Conservation (phyloP, 2,888 invertebrate genomes). For the Dexiosoma caninum region DNA sequence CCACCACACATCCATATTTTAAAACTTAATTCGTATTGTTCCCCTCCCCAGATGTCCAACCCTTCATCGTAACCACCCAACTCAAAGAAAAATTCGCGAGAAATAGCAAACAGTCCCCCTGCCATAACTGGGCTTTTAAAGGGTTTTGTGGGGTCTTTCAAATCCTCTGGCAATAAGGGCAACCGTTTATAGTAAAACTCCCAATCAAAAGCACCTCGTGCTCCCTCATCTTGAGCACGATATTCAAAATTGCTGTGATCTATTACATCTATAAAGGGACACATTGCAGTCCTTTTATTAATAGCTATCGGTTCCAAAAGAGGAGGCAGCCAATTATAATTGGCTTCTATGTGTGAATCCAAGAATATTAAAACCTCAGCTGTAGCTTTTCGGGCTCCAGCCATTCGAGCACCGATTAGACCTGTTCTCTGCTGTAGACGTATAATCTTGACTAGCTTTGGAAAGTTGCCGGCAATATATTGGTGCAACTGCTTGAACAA, state of each 20-base stretch:
- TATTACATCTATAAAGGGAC: constrained; percentile 98
- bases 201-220: constrained; percentile 97
- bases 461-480: constrained; percentile 84
- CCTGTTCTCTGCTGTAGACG: constrained; percentile 87
- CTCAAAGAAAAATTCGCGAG: constrained; percentile 95
- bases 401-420: constrained; percentile 90
- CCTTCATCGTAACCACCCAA: constrained; percentile 96
- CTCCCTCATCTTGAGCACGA: constrained; percentile 95
- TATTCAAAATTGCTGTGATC: constrained; percentile 94
- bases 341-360: constrained; percentile 94
- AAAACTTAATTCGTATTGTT: constrained; percentile 98
- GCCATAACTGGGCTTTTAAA: constrained; percentile 96
- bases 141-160: constrained; percentile 73
- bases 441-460: constrained; percentile 85
- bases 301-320: constrained; percentile 92
- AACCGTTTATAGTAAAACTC: constrained; percentile 97
- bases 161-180: constrained; percentile 80
- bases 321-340: constrained; percentile 95
- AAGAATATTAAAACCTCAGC: constrained; percentile 91
- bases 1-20: constrained; percentile 99
- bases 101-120: constrained; percentile 97
- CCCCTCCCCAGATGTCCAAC: constrained; percentile 98
- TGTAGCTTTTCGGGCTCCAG: constrained; percentile 88
- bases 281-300: constrained; percentile 91
- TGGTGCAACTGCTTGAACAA: constrained; percentile 85